Evolutionary conservation across 92 coral and sea anemone genomes (phyloP), one percentile per base, ranked within the genome.

Genomic region (Heteractis magnifica): DNA sequence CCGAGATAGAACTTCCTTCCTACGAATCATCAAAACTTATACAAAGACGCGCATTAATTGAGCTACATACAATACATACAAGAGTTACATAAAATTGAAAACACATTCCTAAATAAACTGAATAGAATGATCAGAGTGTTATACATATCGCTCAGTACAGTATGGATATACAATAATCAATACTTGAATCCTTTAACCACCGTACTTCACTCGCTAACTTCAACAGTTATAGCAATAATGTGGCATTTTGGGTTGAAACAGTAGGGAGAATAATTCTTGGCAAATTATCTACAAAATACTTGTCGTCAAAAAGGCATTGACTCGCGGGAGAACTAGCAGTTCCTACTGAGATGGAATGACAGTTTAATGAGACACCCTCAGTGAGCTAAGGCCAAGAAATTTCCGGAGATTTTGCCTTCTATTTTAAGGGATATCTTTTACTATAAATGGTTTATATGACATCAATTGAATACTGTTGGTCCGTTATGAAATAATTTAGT

Each of bases 271-370:
- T 18, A 70, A 10, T 81, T 68, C 76, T 50, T 85, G 88, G 79
- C 77, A 85, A 85, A 70, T 56, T 77, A 76, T 62, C 83, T 85
- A 85, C 83, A 85, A 85, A 85, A 71, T 49, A 79, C 88, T 55
- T 85, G 80, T 85, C 88, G 65, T 85, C 88, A 78, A 77, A 77
- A 76, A 52, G 76, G 71, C 79, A 85, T 85, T 85, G 78, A 68
- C 79, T 65, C 83, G 68, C 62, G 49, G 88, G 88, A 68, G 83
- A 78, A 85, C 88, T 26, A 34, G 21, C 20, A 26, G 65, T 81
- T 81, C 87, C 81, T 18, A 51, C 81, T 76, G 87, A 18, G 87
- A 26, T 60, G 87, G 87, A 84, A 84, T 84, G 87, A 76, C 64
- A 65, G 56, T 73, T 75, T 84, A 84, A 84, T 84, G 82, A 50